Conservation (phyloP, 1,140 invertebrate species). For the Popillia japonica region DNA sequence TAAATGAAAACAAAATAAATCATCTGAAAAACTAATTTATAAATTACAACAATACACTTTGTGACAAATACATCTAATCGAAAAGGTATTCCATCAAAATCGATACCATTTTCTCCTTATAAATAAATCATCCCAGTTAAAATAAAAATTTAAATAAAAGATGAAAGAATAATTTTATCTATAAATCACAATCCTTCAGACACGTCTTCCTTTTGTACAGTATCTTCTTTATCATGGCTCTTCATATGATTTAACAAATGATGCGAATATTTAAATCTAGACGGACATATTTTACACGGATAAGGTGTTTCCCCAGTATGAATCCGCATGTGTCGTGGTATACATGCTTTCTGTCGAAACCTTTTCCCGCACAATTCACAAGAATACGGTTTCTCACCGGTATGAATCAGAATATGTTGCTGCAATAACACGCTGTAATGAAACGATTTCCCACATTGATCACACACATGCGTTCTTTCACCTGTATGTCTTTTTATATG, state of each 20-base stretch:
- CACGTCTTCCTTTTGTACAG: too few relatives aligned
- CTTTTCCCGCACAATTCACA: neutral
- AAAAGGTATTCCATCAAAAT: too few relatives aligned
- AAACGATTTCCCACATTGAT: conserved; percentile 64
- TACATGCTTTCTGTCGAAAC: neutral
- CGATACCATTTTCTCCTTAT: too few relatives aligned
- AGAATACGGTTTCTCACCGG: neutral
- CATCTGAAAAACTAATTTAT: too few relatives aligned
- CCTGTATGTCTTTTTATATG: conserved; percentile 76
- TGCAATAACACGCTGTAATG: conserved; percentile 47
- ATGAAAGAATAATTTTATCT: too few relatives aligned
- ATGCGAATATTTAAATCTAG: neutral
- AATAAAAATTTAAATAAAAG: too few relatives aligned
- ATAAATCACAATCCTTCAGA: too few relatives aligned
- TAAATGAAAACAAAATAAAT: too few relatives aligned
- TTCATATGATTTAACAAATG: neutral
- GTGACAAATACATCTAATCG: too few relatives aligned
- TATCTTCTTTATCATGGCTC: neutral
- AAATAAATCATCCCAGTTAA: too few relatives aligned
- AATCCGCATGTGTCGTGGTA: neutral
- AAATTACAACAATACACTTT: too few relatives aligned
- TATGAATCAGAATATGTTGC: conserved; percentile 43
- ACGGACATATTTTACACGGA: neutral
- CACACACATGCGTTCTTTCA: conserved; percentile 86
- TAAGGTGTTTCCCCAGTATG: conserved; percentile 12